Evolutionary conservation across 2,113 vertebrate species (phyloP), one percentile per base, ranked within the genome.

Genomic region (Hippocampus zosterae): DNA sequence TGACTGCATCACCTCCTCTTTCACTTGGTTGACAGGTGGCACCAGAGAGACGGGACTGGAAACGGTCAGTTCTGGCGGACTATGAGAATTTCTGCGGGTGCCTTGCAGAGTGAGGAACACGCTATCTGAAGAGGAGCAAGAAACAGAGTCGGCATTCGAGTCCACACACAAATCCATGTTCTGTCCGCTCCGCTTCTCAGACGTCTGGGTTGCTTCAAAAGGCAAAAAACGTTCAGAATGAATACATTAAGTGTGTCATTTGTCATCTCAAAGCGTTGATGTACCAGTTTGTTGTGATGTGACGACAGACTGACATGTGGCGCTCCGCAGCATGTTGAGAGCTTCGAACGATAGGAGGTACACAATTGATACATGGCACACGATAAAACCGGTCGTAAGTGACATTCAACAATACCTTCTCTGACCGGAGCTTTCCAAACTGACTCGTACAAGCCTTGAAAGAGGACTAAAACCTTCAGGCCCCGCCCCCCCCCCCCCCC

Each of bases 391-490:
- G 4, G 0, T 21, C 4, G 4, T 3, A 63, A 7, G 40, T 18
- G 19, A 21, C 18, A 25, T 7, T 13, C 13, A 29, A 11, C 1
- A 1, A 18, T 85, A 90, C 88, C 88, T 82, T 88, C 59, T 69
- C 4, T 46, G 69, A 85, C 77, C 3, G 81, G 61, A 52, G 83
- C 80, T 0, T 2, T 53, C 23, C 7, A 37, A 65, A 87, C 37
- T 8, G 1, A 3, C 41, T 84, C 42, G 71, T 75, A 73, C 11
- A 60, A 2, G 2, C 78, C 50, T 0, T 18, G 48, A n/a, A 3
- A 8, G 29, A 67, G 65, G 21, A 53, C n/a, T n/a, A 33, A 11
- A 48, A 25, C 18, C 88, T 89, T 44, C 33, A 37, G 33, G 33
- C 3, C 29, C 29, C 29, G 5, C 33, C 33, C 33, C 61, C 23